Base-by-base conservation (phyloP, 92 coral and sea anemone genomes). In the Actinernus sp. region DNA sequence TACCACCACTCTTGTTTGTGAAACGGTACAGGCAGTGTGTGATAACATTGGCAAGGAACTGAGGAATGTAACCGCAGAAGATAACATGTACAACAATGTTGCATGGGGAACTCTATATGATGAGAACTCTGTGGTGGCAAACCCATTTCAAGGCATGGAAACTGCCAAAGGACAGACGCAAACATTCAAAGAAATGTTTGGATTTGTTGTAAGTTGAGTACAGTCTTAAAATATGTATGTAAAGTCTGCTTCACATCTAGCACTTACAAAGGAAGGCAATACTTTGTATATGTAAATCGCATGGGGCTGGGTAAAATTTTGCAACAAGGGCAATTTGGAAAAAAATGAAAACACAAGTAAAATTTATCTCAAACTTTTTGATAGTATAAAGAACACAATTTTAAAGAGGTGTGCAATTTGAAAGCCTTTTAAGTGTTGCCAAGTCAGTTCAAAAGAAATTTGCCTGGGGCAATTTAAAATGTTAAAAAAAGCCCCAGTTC, bases 111-210 rank as follows among this genome's bases (percentile, higher is more conserved):
- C 69, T 7, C 24, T 77, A 23, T 60, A 58, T 62, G 73, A 70
- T 37, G 58, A 61, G 61, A 79, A 79, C 54, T 39, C 62, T 26
- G 45, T 48, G 12, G 57, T 25, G 44, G 55, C 82, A 52, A 81
- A 65, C 50, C 87, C 87, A 52, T 81, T 81, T 62, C 57, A 64
- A 81, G 74, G 62, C 58, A 55, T 81, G 58, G 65, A 63, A 56
- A 62, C 82, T 37, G 74, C 52, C 27, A 55, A n/a, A 24, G 38
- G 43, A n/a, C 87, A 81, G 32, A 72, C 48, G 46, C 59, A 56
- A 38, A 66, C 65, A 62, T 81, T 39, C 52, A 72, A 73, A 73
- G 82, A 81, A 14, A n/a, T 61, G 45, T 73, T 73, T 48, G 81
- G 81, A 55, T 63, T 61, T 53, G 74, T 73, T 49, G 81, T 81